These are phyloP conservation scores for Toxotes lorentzi DNA, from an alignment of 2,797 vertebrate genomes.

Conservation along the genomic window DNA sequence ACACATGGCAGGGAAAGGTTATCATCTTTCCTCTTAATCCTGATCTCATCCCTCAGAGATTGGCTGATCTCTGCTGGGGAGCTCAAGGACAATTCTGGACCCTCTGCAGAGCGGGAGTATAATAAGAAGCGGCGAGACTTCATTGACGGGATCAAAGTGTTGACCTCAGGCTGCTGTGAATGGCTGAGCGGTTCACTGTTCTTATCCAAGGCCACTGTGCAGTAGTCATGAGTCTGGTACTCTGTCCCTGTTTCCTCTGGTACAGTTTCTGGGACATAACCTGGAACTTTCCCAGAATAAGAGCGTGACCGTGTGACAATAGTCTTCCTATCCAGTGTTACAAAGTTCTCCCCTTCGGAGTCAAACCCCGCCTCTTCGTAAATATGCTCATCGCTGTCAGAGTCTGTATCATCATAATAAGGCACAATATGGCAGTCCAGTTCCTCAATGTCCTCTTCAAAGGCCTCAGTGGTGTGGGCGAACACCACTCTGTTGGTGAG, in stretches of 20 bases:
- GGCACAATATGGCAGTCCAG: conserved; percentile 89
- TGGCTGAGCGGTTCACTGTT: conserved; percentile 74
- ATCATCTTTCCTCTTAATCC: conserved; percentile 89
- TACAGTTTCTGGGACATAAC: conserved; percentile 96
- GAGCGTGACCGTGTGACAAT: conserved; percentile 91
- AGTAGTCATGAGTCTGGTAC: conserved; percentile 83
- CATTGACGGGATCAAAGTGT: conserved; percentile 81
- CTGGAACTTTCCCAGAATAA: conserved; percentile 93
- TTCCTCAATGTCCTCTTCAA: conserved; percentile 89
- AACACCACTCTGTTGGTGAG: conserved; percentile 87
- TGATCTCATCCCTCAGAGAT: conserved; percentile 80
- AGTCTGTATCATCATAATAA: conserved; percentile 86
- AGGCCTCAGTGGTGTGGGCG: conserved; percentile 87
- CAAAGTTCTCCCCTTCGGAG: conserved; percentile 88
- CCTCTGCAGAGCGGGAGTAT: conserved; percentile 92
- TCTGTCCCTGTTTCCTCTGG: conserved; percentile 94
- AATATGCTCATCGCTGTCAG: conserved; percentile 87
- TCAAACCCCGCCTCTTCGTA: conserved; percentile 88
- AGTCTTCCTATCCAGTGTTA: conserved; percentile 88
- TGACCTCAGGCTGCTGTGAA: conserved; percentile 78
- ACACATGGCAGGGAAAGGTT: conserved; percentile 92
- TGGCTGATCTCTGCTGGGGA: conserved; percentile 82
- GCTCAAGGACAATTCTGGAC: conserved; percentile 86
- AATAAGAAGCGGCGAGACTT: conserved; percentile 91
- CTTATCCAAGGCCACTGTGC: conserved; percentile 82